Percentiles rank a stretch among this genome's conserved stretches.
Conservation (phyloP, 1,140 invertebrate species). For the Monochamus saltuarius region DNA sequence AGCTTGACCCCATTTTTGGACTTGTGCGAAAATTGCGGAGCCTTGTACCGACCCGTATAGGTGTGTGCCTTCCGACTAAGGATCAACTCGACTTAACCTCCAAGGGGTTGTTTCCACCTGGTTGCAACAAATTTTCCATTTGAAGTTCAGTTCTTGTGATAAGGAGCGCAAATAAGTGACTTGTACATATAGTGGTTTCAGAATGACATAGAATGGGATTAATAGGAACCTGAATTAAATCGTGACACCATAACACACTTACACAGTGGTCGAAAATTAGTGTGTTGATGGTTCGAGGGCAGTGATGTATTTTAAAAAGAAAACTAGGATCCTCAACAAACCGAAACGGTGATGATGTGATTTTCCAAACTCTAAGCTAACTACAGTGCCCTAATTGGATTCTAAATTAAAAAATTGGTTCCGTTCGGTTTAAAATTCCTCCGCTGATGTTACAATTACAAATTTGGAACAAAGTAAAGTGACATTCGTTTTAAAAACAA, state of each 20-base stretch:
- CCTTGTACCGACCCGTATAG: not conserved
- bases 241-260: constrained; percentile 44
- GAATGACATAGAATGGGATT: not conserved
- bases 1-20: not conserved
- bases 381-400: constrained; percentile 15
- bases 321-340: constrained; percentile 26
- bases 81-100: not conserved
- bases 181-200: no score
- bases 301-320: constrained; percentile 34
- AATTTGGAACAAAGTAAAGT: constrained; percentile 8
- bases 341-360: constrained; percentile 33
- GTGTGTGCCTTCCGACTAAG: not conserved
- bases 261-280: constrained; percentile 12
- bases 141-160: no score
- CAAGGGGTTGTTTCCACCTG: not conserved
- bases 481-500: constrained; percentile 28
- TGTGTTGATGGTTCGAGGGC: constrained; percentile 9
- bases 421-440: not conserved
- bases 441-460: no score
- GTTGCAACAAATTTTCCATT: no score
- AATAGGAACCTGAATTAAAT: constrained; percentile 12
- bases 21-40: not conserved
- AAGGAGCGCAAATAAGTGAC: no score
- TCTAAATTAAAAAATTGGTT: constrained; percentile 4
- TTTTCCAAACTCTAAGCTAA: constrained; percentile 10